These are phyloP conservation scores for Tuberolachnus salignus DNA, from an alignment of 2,888 invertebrate genomes.

Conservation along the genomic window DNA sequence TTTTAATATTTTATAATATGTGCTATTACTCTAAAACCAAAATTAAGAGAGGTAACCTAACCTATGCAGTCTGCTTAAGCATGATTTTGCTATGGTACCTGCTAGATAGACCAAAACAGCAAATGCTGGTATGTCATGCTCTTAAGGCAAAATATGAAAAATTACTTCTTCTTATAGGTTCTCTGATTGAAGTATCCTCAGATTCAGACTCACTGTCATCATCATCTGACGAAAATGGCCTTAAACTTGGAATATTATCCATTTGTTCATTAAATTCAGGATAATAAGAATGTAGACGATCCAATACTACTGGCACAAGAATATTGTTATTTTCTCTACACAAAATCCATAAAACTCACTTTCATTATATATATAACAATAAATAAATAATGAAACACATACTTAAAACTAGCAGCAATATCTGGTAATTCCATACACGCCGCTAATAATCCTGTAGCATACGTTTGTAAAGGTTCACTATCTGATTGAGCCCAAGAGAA, in stretches of 20 bases:
- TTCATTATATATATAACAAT: not conserved
- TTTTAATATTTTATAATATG: too few species aligned
- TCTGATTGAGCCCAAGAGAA: conserved; percentile 89
- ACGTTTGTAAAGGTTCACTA: conserved; percentile 88
- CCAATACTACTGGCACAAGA: conserved; percentile 86
- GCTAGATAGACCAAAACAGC: too few species aligned
- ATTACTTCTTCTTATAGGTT: conserved; percentile 43
- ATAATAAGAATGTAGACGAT: conserved; percentile 78
- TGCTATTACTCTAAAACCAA: too few species aligned
- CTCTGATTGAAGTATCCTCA: not conserved
- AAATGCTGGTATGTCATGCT: too few species aligned
- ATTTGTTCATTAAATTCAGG: conserved; percentile 65
- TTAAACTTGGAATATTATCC: conserved; percentile 61
- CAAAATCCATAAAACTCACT: not conserved
- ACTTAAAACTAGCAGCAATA: conserved; percentile 84
- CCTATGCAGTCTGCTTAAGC: too few species aligned
- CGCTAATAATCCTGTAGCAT: conserved; percentile 90
- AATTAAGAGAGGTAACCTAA: too few species aligned
- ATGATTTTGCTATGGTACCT: too few species aligned
- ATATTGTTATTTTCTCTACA: conserved; percentile 81
- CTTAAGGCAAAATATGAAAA: not conserved
- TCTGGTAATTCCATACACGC: conserved; percentile 97
- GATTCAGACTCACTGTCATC: conserved; percentile 57
- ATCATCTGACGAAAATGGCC: conserved; percentile 67
- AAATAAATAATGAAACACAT: conserved; percentile 48